Conservation (phyloP, 2,797 vertebrate species). For the Myiothlypis chrysogaster region DNA sequence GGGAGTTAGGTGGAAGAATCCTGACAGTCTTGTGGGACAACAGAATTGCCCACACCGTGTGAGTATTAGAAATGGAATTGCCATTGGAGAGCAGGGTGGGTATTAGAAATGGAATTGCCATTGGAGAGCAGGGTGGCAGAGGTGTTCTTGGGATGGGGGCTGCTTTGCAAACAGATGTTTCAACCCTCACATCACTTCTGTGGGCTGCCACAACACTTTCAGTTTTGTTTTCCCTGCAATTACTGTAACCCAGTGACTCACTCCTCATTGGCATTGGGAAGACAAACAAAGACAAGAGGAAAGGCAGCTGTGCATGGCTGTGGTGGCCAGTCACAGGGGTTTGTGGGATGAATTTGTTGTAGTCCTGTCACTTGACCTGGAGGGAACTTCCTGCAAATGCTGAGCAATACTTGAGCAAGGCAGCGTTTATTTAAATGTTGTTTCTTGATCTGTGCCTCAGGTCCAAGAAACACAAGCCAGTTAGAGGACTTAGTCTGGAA, state of each 20-base stretch:
- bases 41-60: not conserved
- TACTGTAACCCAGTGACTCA: not conserved
- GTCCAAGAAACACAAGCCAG: not conserved
- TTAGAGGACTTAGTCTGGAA: not conserved
- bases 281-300: not conserved
- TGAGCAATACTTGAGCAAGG: not conserved
- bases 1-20: not conserved
- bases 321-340: not conserved
- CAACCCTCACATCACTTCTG: rapidly evolving
- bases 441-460: not conserved
- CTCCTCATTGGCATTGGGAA: not conserved
- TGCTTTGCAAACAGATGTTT: not conserved
- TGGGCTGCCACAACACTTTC: not conserved
- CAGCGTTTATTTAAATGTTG: not conserved
- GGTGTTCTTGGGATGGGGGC: not conserved
- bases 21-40: not conserved
- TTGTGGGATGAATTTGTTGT: not conserved
- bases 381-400: not conserved
- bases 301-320: not conserved
- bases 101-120: not conserved
- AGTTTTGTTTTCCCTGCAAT: not conserved
- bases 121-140: not conserved
- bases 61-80: not conserved
- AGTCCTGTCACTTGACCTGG: not conserved
- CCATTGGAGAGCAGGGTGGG: not conserved